Percentiles rank a stretch among this genome's conserved stretches.
Evolutionary conservation across 2,113 vertebrate species (phyloP).

Genomic region (Leptobrachium leishanense): DNA sequence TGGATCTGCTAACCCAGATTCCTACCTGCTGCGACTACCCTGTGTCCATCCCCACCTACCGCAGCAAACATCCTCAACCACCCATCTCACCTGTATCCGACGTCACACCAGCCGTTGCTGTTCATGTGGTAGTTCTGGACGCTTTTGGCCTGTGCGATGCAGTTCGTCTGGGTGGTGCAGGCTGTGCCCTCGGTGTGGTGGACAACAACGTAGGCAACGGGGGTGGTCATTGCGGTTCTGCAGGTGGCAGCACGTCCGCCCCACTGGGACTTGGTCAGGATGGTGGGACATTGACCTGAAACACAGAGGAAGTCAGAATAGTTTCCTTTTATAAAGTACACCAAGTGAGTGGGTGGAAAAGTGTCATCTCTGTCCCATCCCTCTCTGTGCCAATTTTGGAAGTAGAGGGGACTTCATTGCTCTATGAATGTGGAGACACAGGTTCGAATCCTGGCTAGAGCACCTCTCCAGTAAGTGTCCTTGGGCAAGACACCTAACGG

Average conservation of each 20-base stretch:
- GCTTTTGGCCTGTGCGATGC: slow-evolving; percentile 20
- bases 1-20: no score
- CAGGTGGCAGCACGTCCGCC: slow-evolving; percentile 42
- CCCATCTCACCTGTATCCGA: slow-evolving; percentile 71
- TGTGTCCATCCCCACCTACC: neutral
- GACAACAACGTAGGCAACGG: slow-evolving; percentile 42
- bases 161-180: slow-evolving; percentile 18
- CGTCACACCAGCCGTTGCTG: slow-evolving; percentile 63
- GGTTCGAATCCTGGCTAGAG: no score
- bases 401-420: no score
- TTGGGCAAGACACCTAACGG: no score
- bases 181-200: slow-evolving; percentile 30
- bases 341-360: no score
- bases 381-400: no score
- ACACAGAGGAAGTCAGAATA: neutral
- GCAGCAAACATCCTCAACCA: neutral
- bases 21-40: no score
- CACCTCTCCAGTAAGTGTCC: no score
- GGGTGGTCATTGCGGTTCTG: slow-evolving; percentile 19
- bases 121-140: slow-evolving; percentile 53
- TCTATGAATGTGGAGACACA: no score
- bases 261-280: slow-evolving; percentile 50
- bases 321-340: no score
- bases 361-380: no score
- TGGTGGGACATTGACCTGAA: slow-evolving; percentile 39